Evolutionary conservation across 2,888 invertebrate species (phyloP).

Genomic region (Nowickia ferox): DNA sequence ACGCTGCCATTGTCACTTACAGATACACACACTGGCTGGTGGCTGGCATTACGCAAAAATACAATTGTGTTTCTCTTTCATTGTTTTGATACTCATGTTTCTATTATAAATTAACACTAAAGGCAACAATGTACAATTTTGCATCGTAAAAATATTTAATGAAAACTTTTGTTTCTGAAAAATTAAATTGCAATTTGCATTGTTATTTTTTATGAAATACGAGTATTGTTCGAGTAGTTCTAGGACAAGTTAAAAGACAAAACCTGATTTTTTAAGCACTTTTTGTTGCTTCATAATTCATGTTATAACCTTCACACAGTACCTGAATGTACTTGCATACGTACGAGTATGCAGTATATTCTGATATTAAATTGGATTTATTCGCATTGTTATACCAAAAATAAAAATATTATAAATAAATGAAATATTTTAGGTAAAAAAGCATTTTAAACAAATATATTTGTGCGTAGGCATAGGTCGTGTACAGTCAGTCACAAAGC

Average conservation of each 20-base stretch:
- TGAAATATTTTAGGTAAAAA: constrained; percentile 48
- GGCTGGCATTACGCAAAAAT: constrained; percentile 71
- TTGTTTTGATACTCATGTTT: neutral
- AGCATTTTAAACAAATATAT: constrained; percentile 38
- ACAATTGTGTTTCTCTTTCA: constrained; percentile 75
- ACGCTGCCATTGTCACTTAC: constrained; percentile 78
- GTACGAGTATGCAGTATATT: neutral
- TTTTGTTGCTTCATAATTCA: constrained; percentile 43
- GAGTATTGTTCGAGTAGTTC: constrained; percentile 52
- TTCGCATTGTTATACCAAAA: constrained; percentile 53
- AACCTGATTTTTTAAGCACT: constrained; percentile 40
- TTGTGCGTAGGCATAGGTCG: neutral
- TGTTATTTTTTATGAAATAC: constrained; percentile 12
- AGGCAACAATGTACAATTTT: constrained; percentile 21
- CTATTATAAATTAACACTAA: constrained; percentile 23
- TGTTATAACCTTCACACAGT: constrained; percentile 58
- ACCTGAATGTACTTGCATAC: constrained; percentile 6
- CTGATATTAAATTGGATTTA: constrained; percentile 43
- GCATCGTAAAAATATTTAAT: constrained; percentile 22
- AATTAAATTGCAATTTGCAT: constrained; percentile 11
- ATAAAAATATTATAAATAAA: neutral
- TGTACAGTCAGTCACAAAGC: too few relatives aligned
- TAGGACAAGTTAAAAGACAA: constrained; percentile 53
- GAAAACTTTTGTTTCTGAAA: constrained; percentile 15
- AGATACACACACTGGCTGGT: too few relatives aligned